Evolutionary conservation across 30 jellyfish, hydroid and myxozoan species (phyloP), one percentile per base, ranked within the genome.

Genomic region (Pelagia noctiluca): DNA sequence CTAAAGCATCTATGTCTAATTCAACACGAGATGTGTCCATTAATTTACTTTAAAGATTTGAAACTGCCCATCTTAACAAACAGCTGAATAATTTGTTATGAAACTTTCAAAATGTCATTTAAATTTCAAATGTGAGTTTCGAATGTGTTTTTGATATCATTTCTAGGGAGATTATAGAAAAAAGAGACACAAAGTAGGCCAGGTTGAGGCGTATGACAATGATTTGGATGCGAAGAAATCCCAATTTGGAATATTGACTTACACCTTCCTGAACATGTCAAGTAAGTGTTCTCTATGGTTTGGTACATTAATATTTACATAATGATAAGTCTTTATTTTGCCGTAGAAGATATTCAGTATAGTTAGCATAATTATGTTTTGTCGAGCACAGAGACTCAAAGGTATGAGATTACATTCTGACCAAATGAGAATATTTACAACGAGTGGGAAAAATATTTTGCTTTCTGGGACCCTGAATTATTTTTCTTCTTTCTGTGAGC

Each of bases 131-230:
- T 42, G 8, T 42, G 16, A 5, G 8, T 16, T 42, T 5, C 57
- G 16, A 42, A 5, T 42, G 8, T 42, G 16, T 42, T 42, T 42
- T 42, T 16, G 50, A 12, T 31, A 10, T 46, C 10, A 10, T 24
- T 80, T 64, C 25, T 24, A 84, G 95, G 95, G 95, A 3, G 50
- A 84, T 62, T 84, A 71, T 61, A 73, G 84, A 0, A 71, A 47
- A 1, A 60, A 48, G 47, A 50, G 75, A 28, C 48, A 8, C 2
- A 74, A 65, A 34, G 22, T 84, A 54, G 95, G 95, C 2, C 75
- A 84, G 36, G 23, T 84, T 4, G 62, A 26, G 25, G 95, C 95
- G n/a, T 47, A 21, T 22, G 95, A 84, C 62, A 84, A 72, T 32
- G 95, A 84, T 29, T 46, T 78, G 3, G 95, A 84, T 50, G 32